These are phyloP conservation scores for Sinocyclocheilus anshuiensis DNA, from an alignment of 2,113 vertebrate genomes.

Conservation along the genomic window DNA sequence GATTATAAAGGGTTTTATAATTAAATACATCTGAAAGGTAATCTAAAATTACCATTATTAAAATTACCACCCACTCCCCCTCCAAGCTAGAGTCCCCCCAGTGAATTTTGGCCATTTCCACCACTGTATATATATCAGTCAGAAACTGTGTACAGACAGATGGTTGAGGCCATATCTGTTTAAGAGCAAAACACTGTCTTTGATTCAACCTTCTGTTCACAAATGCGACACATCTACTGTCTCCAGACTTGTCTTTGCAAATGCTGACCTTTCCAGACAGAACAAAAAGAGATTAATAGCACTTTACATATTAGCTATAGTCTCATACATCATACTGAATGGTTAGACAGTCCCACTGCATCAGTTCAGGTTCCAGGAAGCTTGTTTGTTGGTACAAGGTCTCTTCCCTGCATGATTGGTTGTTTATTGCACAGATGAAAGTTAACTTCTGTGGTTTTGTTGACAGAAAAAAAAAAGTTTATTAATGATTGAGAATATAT, in stretches of 20 bases:
- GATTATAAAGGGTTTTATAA: no score
- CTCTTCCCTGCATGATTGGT: conserved; percentile 1
- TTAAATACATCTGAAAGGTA: no score
- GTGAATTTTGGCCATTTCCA: no score
- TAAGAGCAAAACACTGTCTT: conserved; percentile 26
- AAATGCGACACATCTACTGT: conserved; percentile 44
- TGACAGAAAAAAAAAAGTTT: not conserved
- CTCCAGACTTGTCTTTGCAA: conserved; percentile 57
- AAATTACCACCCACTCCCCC: no score
- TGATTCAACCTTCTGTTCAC: conserved; percentile 47
- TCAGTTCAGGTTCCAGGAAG: conserved; percentile 54
- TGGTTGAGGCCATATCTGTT: conserved; percentile 29
- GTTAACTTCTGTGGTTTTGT: conserved; percentile 18
- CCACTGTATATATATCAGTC: not conserved
- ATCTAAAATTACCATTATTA: no score
- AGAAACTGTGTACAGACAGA: conserved; percentile 26
- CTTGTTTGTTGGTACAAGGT: conserved; percentile 40
- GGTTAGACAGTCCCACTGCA: conserved; percentile 68
- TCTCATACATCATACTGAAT: conserved; percentile 69
- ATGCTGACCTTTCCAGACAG: conserved; percentile 72
- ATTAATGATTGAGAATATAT: not conserved
- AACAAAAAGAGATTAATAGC: conserved; percentile 74
- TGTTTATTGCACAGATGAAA: conserved; percentile 15
- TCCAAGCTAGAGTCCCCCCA: no score
- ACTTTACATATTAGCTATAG: conserved; percentile 66